Evolutionary conservation across 2,797 vertebrate genomes (phyloP).

Genomic region (Molossus alvarezi): DNA sequence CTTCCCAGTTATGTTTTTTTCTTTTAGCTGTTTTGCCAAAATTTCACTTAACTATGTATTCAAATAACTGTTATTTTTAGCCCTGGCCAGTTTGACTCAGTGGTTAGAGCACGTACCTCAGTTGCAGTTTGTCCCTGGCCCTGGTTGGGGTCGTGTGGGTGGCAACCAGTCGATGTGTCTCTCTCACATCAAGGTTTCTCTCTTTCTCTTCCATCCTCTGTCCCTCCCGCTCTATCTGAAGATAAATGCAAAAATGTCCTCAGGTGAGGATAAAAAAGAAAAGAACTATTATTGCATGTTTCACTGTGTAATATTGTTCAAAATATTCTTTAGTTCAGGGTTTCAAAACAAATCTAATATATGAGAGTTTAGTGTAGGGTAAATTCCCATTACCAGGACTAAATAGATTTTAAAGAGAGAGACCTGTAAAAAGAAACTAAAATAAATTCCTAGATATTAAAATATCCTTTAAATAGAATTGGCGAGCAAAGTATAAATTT

Average conservation of each 20-base stretch:
- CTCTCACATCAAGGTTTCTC: too few relatives aligned
- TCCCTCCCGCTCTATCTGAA: too few relatives aligned
- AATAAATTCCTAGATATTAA: constrained; percentile 36
- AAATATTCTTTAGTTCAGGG: constrained; percentile 35
- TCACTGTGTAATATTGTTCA: constrained; percentile 39
- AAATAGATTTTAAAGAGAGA: constrained; percentile 50
- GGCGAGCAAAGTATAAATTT: neutral
- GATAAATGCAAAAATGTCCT: too few relatives aligned
- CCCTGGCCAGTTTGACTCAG: neutral
- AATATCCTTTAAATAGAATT: constrained; percentile 53
- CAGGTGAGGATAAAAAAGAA: too few relatives aligned
- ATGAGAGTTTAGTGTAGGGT: neutral
- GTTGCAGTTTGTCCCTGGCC: too few relatives aligned
- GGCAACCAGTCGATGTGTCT: too few relatives aligned
- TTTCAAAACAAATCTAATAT: constrained; percentile 63
- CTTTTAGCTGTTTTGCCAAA: constrained; percentile 1
- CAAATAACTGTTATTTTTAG: constrained; percentile 48
- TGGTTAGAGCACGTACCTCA: too few relatives aligned
- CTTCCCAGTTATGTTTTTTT: neutral
- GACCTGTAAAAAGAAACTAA: constrained; percentile 25
- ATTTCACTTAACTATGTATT: constrained; percentile 54
- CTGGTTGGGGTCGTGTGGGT: too few relatives aligned
- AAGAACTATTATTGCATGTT: neutral
- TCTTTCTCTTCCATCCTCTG: too few relatives aligned
- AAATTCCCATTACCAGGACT: constrained; percentile 1